Evolutionary conservation across 2,797 vertebrate species (phyloP).

Genomic region (Muscicapa comitata): DNA sequence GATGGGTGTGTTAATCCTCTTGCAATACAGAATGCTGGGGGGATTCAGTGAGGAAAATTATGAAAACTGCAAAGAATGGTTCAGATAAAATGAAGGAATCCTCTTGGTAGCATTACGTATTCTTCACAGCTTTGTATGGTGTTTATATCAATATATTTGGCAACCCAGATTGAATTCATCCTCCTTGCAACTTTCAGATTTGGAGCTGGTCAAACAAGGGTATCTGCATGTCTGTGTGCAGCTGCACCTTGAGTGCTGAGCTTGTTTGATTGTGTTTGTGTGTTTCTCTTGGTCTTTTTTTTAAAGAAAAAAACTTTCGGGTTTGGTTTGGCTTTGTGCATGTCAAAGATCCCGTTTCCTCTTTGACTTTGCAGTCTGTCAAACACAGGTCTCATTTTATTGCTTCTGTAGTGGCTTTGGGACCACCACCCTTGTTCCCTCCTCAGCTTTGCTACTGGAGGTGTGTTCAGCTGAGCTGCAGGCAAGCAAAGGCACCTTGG

Average conservation of each 20-base stretch:
- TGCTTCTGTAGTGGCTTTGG: background rate
- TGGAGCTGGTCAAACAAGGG: background rate
- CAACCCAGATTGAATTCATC: background rate
- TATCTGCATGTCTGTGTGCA: background rate
- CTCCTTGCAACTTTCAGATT: background rate
- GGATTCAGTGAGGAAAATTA: background rate
- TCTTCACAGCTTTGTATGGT: background rate
- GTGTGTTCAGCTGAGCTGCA: background rate
- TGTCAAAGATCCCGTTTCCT: background rate
- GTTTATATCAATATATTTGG: slow-evolving; percentile 9
- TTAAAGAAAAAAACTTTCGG: background rate
- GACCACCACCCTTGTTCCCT: background rate
- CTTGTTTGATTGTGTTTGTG: background rate
- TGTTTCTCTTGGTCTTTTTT: background rate
- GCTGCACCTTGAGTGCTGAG: background rate
- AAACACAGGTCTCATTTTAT: background rate
- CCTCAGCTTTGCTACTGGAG: background rate
- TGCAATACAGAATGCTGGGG: background rate
- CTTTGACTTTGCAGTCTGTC: background rate
- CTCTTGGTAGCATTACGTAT: background rate
- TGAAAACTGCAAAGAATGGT: background rate
- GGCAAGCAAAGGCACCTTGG: background rate
- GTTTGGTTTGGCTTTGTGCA: background rate
- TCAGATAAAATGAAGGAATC: background rate
- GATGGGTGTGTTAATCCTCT: background rate